Percentiles rank a stretch among this genome's conserved stretches.
Evolutionary conservation across 2,797 vertebrate genomes (phyloP).

Genomic region (Sebastiscus albofasciatus): DNA sequence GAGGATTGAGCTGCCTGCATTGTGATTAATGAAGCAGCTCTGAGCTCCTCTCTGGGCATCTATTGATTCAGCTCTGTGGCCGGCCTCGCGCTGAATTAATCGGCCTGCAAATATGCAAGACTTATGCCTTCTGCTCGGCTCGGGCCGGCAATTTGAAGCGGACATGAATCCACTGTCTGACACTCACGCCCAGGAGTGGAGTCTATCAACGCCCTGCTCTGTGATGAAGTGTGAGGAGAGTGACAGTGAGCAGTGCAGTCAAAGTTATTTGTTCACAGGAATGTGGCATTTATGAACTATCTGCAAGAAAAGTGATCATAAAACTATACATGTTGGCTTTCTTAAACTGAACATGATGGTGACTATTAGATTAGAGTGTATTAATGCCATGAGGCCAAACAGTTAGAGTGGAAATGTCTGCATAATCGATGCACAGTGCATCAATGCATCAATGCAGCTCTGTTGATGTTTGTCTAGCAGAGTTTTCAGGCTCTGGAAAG

Average conservation of each 20-base stretch:
- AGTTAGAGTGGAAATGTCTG: not conserved
- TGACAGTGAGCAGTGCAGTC: not conserved
- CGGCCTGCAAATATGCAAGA: conserved; percentile 73
- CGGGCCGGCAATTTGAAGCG: conserved; percentile 42
- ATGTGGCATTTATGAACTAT: conserved; percentile 6
- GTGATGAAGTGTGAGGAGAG: conserved; percentile 26
- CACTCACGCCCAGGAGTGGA: conserved; percentile 41
- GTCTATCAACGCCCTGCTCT: conserved; percentile 40
- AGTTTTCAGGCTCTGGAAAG: conserved; percentile 27
- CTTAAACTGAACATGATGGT: not conserved
- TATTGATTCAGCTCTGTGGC: conserved; percentile 68
- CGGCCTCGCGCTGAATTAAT: conserved; percentile 67
- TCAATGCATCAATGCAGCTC: not conserved
- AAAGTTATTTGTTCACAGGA: conserved; percentile 8
- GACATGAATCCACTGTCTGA: conserved; percentile 66
- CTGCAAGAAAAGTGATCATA: not conserved
- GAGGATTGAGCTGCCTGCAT: conserved; percentile 48
- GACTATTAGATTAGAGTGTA: not conserved
- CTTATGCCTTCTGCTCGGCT: conserved; percentile 46
- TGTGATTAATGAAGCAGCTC: conserved; percentile 78
- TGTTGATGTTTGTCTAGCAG: not conserved
- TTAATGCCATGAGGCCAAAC: not conserved
- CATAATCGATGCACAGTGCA: not conserved
- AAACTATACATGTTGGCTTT: not conserved
- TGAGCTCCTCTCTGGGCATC: conserved; percentile 64